These are phyloP conservation scores for Catocala nupta DNA, from an alignment of 2,888 invertebrate genomes.

Conservation along the genomic window DNA sequence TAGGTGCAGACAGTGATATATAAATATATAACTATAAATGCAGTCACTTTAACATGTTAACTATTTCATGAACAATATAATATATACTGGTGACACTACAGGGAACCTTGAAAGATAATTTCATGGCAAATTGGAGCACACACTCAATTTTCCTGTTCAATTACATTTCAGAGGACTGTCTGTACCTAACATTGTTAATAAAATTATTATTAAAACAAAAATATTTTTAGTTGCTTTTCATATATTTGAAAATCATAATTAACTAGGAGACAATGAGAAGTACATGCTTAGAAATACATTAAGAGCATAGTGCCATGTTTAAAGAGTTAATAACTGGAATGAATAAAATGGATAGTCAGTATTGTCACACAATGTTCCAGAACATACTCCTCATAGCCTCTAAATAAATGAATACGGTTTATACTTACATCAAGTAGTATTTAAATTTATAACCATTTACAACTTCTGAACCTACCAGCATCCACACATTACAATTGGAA, in stretches of 20 bases:
- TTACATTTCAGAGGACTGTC: constrained; percentile 71
- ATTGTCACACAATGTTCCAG: constrained; percentile 55
- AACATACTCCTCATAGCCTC: constrained; percentile 63
- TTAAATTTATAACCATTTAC: constrained; percentile 58
- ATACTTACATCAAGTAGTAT: constrained; percentile 56
- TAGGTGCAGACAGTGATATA: constrained; percentile 74
- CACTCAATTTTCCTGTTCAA: constrained; percentile 70
- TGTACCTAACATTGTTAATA: constrained; percentile 72
- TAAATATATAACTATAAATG: constrained; percentile 53
- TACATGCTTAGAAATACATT: constrained; percentile 47
- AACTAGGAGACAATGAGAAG: constrained; percentile 54
- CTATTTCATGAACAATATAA: constrained; percentile 37
- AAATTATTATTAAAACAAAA: constrained; percentile 59
- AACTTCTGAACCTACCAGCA: constrained; percentile 77
- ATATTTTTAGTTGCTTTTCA: constrained; percentile 62
- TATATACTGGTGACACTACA: constrained; percentile 35
- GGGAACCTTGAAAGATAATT: constrained; percentile 60
- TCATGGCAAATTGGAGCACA: constrained; percentile 54
- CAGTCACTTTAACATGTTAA: constrained; percentile 36
- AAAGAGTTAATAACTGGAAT: constrained; percentile 36
- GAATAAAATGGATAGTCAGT: constrained; percentile 48
- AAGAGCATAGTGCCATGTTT: constrained; percentile 31
- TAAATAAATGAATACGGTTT: constrained; percentile 55
- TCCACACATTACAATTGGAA: constrained; percentile 76
- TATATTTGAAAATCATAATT: constrained; percentile 60